A percentile compares a stretch with the other conserved stretches of the same genome.
phyloP scores from a whole-genome alignment of 2,113 vertebrate genomes.

The Rhineura floridana region DNA sequence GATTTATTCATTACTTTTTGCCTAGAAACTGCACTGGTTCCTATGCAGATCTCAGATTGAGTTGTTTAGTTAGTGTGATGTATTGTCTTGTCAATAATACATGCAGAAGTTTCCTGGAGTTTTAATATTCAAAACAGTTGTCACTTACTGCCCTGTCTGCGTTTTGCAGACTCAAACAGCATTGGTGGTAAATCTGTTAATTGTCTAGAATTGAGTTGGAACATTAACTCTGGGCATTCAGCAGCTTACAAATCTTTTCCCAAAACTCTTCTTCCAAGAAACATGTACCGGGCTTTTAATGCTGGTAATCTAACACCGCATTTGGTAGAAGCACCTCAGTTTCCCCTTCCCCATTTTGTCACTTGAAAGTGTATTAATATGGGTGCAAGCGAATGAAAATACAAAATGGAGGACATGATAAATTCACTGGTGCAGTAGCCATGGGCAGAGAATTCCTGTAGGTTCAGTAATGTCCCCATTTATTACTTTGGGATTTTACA shows the following conservation, averaged over 20 bases:
- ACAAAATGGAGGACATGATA: background rate
- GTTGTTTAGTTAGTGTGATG: slow-evolving; percentile 45
- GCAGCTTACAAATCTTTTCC: slow-evolving; percentile 33
- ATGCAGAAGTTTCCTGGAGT: background rate
- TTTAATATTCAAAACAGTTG: background rate
- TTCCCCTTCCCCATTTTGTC: slow-evolving; percentile 30
- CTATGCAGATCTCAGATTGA: slow-evolving; percentile 33
- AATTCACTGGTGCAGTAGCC: background rate
- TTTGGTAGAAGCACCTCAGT: background rate
- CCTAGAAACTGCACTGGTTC: slow-evolving; percentile 49
- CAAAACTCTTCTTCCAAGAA: slow-evolving; percentile 32
- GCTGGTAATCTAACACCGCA: slow-evolving; percentile 29
- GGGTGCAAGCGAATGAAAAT: background rate
- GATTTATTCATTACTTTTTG: slow-evolving; percentile 30
- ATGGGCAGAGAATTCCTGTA: background rate
- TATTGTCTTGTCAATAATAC: slow-evolving; percentile 50
- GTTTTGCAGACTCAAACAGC: slow-evolving; percentile 23
- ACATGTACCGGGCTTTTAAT: slow-evolving; percentile 18
- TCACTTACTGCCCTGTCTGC: background rate
- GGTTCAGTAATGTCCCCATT: background rate
- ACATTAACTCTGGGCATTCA: background rate
- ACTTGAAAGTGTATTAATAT: background rate
- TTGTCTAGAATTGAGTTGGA: background rate
- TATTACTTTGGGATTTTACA: background rate
- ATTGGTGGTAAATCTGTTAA: slow-evolving; percentile 14